Percentiles rank a stretch among this genome's conserved stretches.
Evolutionary conservation across 1,140 invertebrate genomes (phyloP).

Genomic region (Mactra quadrangularis): DNA sequence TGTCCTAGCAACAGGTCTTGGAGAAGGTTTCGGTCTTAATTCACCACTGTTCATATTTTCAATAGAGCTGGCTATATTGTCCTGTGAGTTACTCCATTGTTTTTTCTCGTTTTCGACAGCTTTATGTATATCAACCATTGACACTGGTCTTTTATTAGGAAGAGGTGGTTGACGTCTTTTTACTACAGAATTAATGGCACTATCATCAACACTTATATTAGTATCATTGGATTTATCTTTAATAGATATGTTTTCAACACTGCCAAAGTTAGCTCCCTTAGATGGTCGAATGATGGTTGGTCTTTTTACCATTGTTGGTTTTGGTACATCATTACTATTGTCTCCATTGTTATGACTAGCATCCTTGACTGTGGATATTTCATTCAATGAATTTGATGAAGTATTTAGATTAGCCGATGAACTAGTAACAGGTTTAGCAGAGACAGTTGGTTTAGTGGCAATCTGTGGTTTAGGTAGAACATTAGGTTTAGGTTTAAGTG

Average conservation of each 20-base stretch:
- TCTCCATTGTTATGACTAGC: background rate
- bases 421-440: slow-evolving; percentile 29
- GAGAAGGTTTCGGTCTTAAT: slow-evolving; percentile 23
- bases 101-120: slow-evolving; percentile 21
- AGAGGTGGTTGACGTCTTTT: slow-evolving; percentile 20
- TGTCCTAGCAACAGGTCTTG: slow-evolving; percentile 32
- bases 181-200: background rate
- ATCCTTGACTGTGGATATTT: no score
- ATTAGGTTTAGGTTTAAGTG: slow-evolving; percentile 55
- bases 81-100: background rate
- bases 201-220: slow-evolving; percentile 35
- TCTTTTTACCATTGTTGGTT: slow-evolving; percentile 40
- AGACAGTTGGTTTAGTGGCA: slow-evolving; percentile 29
- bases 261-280: slow-evolving; percentile 10
- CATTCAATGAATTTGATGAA: background rate
- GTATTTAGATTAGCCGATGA: no score
- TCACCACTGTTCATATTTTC: slow-evolving; percentile 32
- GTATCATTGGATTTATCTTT: background rate
- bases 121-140: slow-evolving; percentile 45
- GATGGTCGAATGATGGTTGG: slow-evolving; percentile 57
- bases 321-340: slow-evolving; percentile 4
- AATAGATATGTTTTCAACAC: slow-evolving; percentile 46
- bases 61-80: background rate
- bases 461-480: slow-evolving; percentile 39
- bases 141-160: slow-evolving; percentile 49